Percentiles rank a stretch among this genome's conserved stretches.
Conservation (phyloP, 2,888 invertebrate species). For the Rhopalosiphum nymphaeae region DNA sequence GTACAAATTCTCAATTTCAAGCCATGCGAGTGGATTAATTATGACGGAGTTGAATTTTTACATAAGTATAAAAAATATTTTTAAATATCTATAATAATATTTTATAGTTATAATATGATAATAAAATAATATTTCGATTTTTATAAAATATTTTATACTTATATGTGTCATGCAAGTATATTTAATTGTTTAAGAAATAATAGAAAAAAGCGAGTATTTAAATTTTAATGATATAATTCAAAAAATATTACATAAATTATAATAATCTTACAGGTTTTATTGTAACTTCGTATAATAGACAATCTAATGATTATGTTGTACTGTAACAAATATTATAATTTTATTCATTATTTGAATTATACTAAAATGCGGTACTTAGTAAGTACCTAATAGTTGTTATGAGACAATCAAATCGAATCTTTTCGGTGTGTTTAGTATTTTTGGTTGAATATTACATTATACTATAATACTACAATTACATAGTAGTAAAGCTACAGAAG, state of each 20-base stretch:
- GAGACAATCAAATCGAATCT: not conserved
- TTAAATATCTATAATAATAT: too few species aligned
- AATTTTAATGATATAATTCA: not conserved
- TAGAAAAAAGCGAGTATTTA: too few species aligned
- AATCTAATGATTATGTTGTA: not conserved
- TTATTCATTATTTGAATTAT: not conserved
- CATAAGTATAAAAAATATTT: too few species aligned
- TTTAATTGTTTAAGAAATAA: too few species aligned
- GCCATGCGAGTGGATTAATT: too few species aligned
- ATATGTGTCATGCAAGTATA: too few species aligned
- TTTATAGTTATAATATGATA: too few species aligned
- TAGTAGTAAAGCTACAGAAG: not conserved
- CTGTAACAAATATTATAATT: not conserved
- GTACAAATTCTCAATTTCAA: too few species aligned
- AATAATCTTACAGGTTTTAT: not conserved
- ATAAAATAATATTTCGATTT: too few species aligned
- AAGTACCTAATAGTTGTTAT: not conserved
- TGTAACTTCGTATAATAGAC: not conserved
- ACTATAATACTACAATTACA: not conserved
- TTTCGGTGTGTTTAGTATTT: constrained; percentile 10
- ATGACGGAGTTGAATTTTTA: too few species aligned
- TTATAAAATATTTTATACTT: too few species aligned
- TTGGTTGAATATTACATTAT: not conserved
- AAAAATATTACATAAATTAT: not conserved
- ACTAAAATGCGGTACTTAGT: not conserved